Conservation (phyloP, 2,888 invertebrate genomes). For the Amiota minor region DNA sequence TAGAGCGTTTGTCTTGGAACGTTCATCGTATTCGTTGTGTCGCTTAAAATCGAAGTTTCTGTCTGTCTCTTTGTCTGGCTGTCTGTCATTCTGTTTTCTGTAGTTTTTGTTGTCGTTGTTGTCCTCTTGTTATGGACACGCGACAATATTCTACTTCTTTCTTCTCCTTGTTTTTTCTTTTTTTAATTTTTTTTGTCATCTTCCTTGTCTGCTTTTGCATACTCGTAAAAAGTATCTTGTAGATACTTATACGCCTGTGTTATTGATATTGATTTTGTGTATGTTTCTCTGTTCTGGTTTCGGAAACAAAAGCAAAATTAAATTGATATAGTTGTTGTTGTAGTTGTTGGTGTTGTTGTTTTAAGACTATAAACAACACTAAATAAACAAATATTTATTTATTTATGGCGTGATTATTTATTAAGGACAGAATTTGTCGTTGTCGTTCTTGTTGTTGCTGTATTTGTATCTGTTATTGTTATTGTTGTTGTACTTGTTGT, state of each 20-base stretch:
- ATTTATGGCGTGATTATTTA: conserved; percentile 30
- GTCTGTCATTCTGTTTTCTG: conserved; percentile 41
- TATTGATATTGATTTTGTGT: conserved; percentile 35
- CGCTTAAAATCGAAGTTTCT: conserved; percentile 40
- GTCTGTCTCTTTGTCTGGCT: conserved; percentile 40
- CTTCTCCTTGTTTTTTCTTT: background rate
- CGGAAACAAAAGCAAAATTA: conserved; percentile 64
- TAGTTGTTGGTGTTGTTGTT: conserved; percentile 12
- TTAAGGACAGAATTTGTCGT: conserved; percentile 22
- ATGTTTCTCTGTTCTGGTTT: conserved; percentile 38
- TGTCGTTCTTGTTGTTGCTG: background rate
- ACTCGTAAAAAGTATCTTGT: conserved; percentile 17
- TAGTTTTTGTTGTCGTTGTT: conserved; percentile 31
- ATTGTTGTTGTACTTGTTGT: background rate
- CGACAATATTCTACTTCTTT: conserved; percentile 55
- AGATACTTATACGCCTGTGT: conserved; percentile 25
- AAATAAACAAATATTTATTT: conserved; percentile 30
- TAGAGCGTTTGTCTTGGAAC: conserved; percentile 56
- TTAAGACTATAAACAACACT: conserved; percentile 8
- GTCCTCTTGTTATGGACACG: conserved; percentile 60
- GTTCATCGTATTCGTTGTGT: conserved; percentile 44
- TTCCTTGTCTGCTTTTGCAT: background rate
- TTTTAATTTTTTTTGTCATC: background rate
- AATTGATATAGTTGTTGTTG: conserved; percentile 54
- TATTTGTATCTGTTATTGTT: background rate